Conservation (phyloP, 2,888 invertebrate species). For the Adineta ricciae region DNA sequence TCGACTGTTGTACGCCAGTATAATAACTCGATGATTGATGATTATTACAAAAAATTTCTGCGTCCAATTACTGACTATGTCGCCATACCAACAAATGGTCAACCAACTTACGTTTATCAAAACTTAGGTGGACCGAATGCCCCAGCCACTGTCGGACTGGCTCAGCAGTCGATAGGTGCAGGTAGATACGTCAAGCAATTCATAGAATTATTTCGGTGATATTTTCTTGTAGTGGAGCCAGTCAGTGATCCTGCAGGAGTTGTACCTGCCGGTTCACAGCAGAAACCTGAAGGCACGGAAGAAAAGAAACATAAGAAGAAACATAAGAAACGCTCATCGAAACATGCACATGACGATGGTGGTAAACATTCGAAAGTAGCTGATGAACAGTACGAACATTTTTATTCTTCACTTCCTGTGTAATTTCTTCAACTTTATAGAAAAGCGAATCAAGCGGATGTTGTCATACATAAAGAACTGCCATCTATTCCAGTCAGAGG, state of each 20-base stretch:
- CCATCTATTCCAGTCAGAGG: too few relatives aligned
- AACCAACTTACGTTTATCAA: constrained; percentile 19
- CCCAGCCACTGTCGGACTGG: background rate
- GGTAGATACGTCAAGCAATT: background rate
- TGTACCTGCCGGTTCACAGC: background rate
- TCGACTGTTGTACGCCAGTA: background rate
- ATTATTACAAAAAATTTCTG: constrained; percentile 18
- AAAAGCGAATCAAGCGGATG: too few relatives aligned
- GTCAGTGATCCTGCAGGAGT: background rate
- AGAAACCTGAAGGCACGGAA: background rate
- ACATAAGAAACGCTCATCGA: constrained; percentile 10
- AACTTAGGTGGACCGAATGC: background rate
- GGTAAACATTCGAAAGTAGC: background rate
- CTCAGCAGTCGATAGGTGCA: background rate
- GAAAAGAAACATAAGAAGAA: constrained; percentile 21
- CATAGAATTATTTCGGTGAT: background rate
- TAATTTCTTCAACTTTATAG: background rate
- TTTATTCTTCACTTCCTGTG: background rate
- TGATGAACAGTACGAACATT: background rate
- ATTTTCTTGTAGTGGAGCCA: background rate
- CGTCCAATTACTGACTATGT: constrained; percentile 7
- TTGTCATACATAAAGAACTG: too few relatives aligned
- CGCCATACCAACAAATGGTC: constrained; percentile 2
- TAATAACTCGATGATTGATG: constrained; percentile 1
- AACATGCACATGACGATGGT: background rate